Conservation (phyloP, 92 coral and sea anemone genomes). For the Palythoa heliodiscus region DNA sequence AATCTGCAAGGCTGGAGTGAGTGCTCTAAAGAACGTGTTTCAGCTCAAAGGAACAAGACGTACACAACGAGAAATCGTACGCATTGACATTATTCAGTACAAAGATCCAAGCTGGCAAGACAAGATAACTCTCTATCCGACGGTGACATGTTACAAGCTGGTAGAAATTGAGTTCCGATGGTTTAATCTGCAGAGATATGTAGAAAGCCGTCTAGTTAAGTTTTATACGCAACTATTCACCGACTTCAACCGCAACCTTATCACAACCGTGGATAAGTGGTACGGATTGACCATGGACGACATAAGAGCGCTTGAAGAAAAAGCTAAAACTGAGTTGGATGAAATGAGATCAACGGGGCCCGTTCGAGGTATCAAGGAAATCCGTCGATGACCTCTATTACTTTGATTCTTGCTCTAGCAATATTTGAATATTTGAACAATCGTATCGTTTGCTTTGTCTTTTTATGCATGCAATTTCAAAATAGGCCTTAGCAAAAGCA, state of each 20-base stretch:
- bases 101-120: constrained; percentile 77
- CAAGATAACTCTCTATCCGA: constrained; percentile 57
- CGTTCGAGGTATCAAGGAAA: constrained; percentile 72
- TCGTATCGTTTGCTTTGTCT: no score
- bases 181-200: constrained; percentile 75
- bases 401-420: background rate
- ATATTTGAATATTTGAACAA: no score
- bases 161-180: constrained; percentile 80
- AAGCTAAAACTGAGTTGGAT: constrained; percentile 78
- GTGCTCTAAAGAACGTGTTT: constrained; percentile 62
- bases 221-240: constrained; percentile 65
- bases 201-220: constrained; percentile 55
- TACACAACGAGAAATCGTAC: constrained; percentile 51
- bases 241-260: constrained; percentile 91
- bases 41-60: constrained; percentile 45
- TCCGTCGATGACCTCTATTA: no score
- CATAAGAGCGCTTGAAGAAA: constrained; percentile 75
- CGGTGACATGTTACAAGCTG: constrained; percentile 95
- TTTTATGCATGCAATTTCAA: no score
- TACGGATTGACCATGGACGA: constrained; percentile 83
- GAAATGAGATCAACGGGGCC: constrained; percentile 54
- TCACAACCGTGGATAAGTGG: constrained; percentile 93
- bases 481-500: no score
- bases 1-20: constrained; percentile 70
- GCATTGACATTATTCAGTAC: constrained; percentile 61